Conservation (phyloP, 2,113 vertebrate genomes). For the Sardina pilchardus region DNA sequence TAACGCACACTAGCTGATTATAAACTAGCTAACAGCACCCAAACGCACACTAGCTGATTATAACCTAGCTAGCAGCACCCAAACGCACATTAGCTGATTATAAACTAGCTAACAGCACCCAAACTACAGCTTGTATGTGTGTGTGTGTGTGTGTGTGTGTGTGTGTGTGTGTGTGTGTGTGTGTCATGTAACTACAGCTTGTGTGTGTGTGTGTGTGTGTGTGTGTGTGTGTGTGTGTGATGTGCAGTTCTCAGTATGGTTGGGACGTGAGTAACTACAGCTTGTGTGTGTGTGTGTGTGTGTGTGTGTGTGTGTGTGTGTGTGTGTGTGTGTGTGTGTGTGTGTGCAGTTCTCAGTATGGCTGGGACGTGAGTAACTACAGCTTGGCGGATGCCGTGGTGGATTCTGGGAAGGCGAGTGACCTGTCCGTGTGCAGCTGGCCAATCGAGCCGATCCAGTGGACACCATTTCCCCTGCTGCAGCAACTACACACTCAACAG, state of each 20-base stretch:
- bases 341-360: slow-evolving; percentile 74
- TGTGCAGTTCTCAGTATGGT: slow-evolving; percentile 63
- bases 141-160: too few relatives aligned
- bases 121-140: too few relatives aligned
- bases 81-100: too few relatives aligned
- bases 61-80: too few relatives aligned
- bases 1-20: too few relatives aligned
- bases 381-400: slow-evolving; percentile 81
- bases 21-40: too few relatives aligned
- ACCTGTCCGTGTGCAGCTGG: slow-evolving; percentile 86
- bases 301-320: neutral
- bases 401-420: slow-evolving; percentile 87
- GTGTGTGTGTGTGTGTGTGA: too few relatives aligned
- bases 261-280: slow-evolving; percentile 80
- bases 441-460: slow-evolving; percentile 83
- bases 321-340: neutral
- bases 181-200: too few relatives aligned
- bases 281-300: neutral
- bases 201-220: too few relatives aligned
- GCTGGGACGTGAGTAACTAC: slow-evolving; percentile 78
- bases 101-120: too few relatives aligned
- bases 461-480: slow-evolving; percentile 80
- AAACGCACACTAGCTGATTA: too few relatives aligned
- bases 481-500: slow-evolving; percentile 75
- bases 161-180: too few relatives aligned